A percentile compares a stretch with the other conserved stretches of the same genome.
phyloP scores from a whole-genome alignment of 1,140 invertebrate species.

The Adelges cooleyi region DNA sequence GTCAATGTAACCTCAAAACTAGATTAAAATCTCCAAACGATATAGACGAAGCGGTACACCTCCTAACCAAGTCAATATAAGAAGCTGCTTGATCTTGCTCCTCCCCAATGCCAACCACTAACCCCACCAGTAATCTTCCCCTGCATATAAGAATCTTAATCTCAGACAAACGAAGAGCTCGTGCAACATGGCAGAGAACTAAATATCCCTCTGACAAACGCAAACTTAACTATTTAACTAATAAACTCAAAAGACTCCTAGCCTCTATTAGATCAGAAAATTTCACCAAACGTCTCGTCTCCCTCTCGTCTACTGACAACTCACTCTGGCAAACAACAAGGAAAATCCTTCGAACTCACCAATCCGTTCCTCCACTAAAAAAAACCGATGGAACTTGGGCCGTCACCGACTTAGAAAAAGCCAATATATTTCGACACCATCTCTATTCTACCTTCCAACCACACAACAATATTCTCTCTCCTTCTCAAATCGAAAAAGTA shows the following conservation, averaged over 20 bases:
- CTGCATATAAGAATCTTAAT: background rate
- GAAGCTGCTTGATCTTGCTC: background rate
- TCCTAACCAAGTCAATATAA: background rate
- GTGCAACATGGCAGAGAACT: background rate
- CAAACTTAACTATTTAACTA: background rate
- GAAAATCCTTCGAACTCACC: background rate
- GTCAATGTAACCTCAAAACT: background rate
- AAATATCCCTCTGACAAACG: background rate
- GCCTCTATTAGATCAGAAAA: too few species aligned
- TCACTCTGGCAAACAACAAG: conserved; percentile 16
- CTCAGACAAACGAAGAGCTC: background rate
- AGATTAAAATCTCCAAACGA: background rate
- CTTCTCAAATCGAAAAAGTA: background rate
- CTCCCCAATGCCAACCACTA: background rate
- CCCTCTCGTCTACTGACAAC: background rate
- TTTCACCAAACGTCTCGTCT: background rate
- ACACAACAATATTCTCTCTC: background rate
- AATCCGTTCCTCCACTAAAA: background rate
- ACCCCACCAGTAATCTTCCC: background rate
- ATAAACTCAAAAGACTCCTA: background rate
- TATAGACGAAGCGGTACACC: background rate
- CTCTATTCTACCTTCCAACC: background rate
- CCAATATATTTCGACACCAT: background rate
- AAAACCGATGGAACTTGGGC: conserved; percentile 8
- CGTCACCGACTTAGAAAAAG: background rate